These are phyloP conservation scores for Bombus vancouverensis DNA, from an alignment of 1,140 invertebrate genomes.

Conservation along the genomic window DNA sequence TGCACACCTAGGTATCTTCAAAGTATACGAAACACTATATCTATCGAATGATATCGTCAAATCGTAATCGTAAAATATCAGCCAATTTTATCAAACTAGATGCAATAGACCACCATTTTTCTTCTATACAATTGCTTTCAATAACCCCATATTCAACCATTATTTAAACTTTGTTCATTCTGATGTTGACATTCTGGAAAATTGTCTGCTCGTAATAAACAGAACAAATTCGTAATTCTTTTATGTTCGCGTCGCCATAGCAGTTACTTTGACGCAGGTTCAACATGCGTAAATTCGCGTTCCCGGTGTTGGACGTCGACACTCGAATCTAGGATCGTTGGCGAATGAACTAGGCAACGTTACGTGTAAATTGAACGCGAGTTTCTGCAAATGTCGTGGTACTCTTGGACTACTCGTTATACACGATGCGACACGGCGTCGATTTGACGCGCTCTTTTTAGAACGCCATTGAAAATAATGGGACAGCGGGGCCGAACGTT, in stretches of 20 bases:
- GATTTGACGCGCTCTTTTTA: conserved; percentile 27
- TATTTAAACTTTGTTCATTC: background rate
- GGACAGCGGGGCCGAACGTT: background rate
- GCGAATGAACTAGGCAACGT: background rate
- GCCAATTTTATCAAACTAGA: no score
- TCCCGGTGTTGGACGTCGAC: background rate
- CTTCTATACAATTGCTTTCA: no score
- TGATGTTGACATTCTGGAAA: background rate
- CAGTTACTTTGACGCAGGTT: background rate
- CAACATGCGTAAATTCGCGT: background rate
- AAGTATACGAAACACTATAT: no score
- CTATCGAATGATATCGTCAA: no score
- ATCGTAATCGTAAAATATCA: no score
- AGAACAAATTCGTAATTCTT: background rate
- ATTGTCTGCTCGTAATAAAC: background rate
- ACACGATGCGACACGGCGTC: background rate
- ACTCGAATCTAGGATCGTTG: background rate
- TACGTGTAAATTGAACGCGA: conserved; percentile 13
- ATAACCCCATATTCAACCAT: background rate
- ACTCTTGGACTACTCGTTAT: background rate
- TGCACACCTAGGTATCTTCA: no score
- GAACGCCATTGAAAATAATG: conserved; percentile 27
- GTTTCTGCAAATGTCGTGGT: background rate
- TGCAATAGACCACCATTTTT: no score
- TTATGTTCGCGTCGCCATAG: background rate